Percentiles rank a stretch among this genome's conserved stretches.
These are phyloP conservation scores for Torymus auratus DNA, from an alignment of 2,888 invertebrate genomes.

Conservation along the genomic window DNA sequence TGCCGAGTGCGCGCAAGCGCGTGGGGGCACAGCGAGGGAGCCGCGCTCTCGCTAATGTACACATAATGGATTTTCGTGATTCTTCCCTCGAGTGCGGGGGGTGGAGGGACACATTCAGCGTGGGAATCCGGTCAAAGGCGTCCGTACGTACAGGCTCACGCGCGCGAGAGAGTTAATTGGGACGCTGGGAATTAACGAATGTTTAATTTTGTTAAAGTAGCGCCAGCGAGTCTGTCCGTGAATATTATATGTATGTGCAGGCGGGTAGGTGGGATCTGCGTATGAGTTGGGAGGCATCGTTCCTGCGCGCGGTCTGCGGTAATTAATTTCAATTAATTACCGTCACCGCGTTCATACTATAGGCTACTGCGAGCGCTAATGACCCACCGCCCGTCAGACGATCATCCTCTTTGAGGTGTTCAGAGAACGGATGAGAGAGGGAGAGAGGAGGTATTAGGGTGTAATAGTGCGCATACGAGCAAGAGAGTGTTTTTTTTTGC, in stretches of 20 bases:
- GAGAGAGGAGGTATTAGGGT: no score
- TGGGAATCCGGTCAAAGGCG: slow-evolving; percentile 32
- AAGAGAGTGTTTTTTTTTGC: no score
- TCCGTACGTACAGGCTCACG: background rate
- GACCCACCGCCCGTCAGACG: no score
- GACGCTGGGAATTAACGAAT: slow-evolving; percentile 65
- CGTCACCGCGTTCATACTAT: background rate
- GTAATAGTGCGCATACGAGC: no score
- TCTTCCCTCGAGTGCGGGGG: slow-evolving; percentile 48
- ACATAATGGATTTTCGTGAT: slow-evolving; percentile 62
- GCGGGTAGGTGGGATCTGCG: no score
- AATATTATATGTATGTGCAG: no score
- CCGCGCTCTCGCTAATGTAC: slow-evolving; percentile 49
- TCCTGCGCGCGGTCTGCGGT: slow-evolving; percentile 8
- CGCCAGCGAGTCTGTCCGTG: background rate
- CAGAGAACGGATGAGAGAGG: no score
- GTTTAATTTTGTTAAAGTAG: slow-evolving; percentile 69
- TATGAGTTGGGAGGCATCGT: no score
- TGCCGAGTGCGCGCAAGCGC: background rate
- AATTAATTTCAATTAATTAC: slow-evolving; percentile 69
- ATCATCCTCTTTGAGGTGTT: no score
- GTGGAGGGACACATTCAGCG: background rate
- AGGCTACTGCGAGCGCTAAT: no score
- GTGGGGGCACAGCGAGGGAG: background rate
- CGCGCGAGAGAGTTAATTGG: slow-evolving; percentile 63